These are phyloP conservation scores for Melipona quadrifasciata DNA, from an alignment of 1,140 invertebrate genomes.

Conservation along the genomic window DNA sequence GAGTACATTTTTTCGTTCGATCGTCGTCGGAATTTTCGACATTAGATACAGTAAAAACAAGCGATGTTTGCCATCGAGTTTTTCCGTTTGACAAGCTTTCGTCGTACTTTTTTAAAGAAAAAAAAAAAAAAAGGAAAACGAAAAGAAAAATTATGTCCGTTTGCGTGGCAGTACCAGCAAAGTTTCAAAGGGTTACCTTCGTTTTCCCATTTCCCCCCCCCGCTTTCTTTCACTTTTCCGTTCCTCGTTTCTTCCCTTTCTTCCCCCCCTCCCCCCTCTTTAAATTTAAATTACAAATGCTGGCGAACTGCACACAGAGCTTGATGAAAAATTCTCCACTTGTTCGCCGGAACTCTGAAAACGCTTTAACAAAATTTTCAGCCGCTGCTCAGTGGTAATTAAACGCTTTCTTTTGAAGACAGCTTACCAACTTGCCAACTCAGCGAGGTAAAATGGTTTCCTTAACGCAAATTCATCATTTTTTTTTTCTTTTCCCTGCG, in stretches of 20 bases:
- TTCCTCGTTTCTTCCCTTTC: no score
- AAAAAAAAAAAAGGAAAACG: neutral
- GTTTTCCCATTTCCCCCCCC: neutral
- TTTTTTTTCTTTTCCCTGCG: no score
- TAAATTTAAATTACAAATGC: constrained; percentile 2
- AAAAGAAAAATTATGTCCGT: neutral
- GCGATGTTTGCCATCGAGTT: neutral
- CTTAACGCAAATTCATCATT: constrained; percentile 16
- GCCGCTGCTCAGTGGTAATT: constrained; percentile 25
- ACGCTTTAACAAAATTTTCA: constrained; percentile 31
- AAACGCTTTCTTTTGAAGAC: constrained; percentile 34
- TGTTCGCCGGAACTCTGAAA: constrained; percentile 22
- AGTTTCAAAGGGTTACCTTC: neutral
- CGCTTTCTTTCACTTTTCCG: no score
- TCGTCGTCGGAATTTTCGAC: neutral
- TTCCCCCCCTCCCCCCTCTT: no score
- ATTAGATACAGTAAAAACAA: neutral
- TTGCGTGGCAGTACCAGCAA: neutral
- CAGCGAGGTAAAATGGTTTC: neutral
- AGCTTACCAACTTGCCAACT: constrained; percentile 15
- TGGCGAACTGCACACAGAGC: neutral
- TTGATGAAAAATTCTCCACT: constrained; percentile 29
- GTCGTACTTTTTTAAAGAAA: no score
- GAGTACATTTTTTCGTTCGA: no score
- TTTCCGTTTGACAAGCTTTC: neutral